phyloP scores from a whole-genome alignment of 2,888 invertebrate species.

The Trilocha varians region DNA sequence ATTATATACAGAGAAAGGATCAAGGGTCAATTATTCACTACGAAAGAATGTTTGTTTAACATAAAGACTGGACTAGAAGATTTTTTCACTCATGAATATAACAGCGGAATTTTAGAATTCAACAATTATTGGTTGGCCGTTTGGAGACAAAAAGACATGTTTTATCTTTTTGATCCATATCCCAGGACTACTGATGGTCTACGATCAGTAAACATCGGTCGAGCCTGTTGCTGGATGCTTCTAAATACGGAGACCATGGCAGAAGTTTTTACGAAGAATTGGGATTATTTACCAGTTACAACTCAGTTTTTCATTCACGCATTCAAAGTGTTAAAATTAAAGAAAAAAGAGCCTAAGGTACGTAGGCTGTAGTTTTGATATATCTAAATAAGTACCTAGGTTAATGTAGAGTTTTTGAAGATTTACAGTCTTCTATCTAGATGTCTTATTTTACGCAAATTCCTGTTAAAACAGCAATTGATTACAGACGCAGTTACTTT shows the following conservation, averaged over 20 bases:
- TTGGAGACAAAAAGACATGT: slow-evolving; percentile 77
- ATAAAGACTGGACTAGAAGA: slow-evolving; percentile 60
- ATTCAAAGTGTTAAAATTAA: slow-evolving; percentile 72
- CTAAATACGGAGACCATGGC: slow-evolving; percentile 73
- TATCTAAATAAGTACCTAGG: neutral
- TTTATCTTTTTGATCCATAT: slow-evolving; percentile 78
- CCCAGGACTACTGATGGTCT: slow-evolving; percentile 73
- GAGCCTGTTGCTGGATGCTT: slow-evolving; percentile 77
- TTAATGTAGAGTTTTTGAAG: no score
- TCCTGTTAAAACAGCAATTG: no score
- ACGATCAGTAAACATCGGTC: slow-evolving; percentile 67
- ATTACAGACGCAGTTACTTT: slow-evolving; percentile 45
- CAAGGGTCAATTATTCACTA: slow-evolving; percentile 61
- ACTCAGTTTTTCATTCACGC: slow-evolving; percentile 74
- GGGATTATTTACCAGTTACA: slow-evolving; percentile 57
- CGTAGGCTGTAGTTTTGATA: neutral
- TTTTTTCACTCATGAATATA: slow-evolving; percentile 68
- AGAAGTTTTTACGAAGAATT: slow-evolving; percentile 65
- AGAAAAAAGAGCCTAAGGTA: slow-evolving; percentile 54
- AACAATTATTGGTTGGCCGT: slow-evolving; percentile 72
- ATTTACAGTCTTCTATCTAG: no score
- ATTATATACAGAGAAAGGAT: slow-evolving; percentile 70
- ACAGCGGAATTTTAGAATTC: slow-evolving; percentile 71
- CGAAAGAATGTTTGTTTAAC: slow-evolving; percentile 66
- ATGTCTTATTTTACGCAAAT: no score